A percentile compares a stretch with the other conserved stretches of the same genome.
These are phyloP conservation scores for Lasioglossum vierecki DNA, from an alignment of 2,888 invertebrate species.

Conservation along the genomic window DNA sequence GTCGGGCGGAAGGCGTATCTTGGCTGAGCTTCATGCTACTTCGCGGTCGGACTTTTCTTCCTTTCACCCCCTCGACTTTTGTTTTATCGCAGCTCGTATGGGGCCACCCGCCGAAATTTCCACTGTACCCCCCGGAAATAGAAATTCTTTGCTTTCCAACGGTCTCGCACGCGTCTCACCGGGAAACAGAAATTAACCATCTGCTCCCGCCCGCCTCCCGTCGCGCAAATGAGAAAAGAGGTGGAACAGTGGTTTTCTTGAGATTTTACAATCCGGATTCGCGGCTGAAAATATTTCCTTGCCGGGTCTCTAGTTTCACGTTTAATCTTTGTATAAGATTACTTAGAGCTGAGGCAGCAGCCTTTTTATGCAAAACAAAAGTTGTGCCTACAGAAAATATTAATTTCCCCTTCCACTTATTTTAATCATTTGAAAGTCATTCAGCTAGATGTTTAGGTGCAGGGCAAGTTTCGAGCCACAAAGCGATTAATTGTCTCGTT, in stretches of 20 bases:
- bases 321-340: background rate
- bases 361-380: too few species aligned
- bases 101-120: slow-evolving; percentile 51
- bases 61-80: slow-evolving; percentile 37
- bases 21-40: slow-evolving; percentile 69
- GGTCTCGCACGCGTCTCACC: too few species aligned
- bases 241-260: background rate
- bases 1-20: slow-evolving; percentile 76
- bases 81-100: slow-evolving; percentile 51
- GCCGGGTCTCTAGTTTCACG: background rate
- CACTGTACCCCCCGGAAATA: slow-evolving; percentile 1
- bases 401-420: too few species aligned
- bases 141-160: slow-evolving; percentile 4
- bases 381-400: too few species aligned
- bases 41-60: slow-evolving; percentile 59
- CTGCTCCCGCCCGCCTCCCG: background rate
- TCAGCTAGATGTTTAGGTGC: too few species aligned
- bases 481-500: background rate
- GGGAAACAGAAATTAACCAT: background rate
- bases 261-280: background rate
- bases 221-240: background rate
- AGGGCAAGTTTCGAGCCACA: background rate
- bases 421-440: too few species aligned
- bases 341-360: background rate
- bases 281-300: background rate